phyloP scores from a whole-genome alignment of 2,797 vertebrate species.

The Sciaenops ocellatus region DNA sequence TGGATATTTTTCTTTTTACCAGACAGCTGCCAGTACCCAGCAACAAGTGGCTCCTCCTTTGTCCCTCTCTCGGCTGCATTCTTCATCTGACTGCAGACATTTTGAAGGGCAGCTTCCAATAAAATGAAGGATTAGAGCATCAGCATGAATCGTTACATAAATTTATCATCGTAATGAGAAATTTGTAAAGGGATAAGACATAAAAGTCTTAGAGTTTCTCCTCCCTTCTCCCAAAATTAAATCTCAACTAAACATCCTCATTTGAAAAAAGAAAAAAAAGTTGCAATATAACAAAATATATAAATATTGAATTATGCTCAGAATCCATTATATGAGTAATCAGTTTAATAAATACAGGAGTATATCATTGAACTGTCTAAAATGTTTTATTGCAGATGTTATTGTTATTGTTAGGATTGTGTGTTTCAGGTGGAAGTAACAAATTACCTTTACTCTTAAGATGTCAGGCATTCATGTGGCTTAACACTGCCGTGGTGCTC shows the following conservation, averaged over 20 bases:
- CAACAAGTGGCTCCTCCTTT: background rate
- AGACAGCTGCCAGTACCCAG: background rate
- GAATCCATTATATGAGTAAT: background rate
- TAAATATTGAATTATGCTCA: background rate
- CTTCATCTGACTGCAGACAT: background rate
- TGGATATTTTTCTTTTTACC: background rate
- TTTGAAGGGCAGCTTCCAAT: conserved; percentile 7
- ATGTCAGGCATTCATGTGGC: too few relatives aligned
- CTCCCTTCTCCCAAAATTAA: background rate
- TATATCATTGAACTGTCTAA: too few relatives aligned
- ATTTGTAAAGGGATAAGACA: conserved; percentile 9
- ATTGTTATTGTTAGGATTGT: too few relatives aligned
- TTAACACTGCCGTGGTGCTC: too few relatives aligned
- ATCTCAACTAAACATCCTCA: background rate
- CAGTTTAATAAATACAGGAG: background rate
- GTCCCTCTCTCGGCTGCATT: background rate
- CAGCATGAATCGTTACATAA: background rate
- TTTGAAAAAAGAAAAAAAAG: background rate
- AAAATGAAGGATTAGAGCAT: conserved; percentile 19
- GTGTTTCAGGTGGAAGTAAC: too few relatives aligned
- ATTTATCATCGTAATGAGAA: conserved; percentile 3
- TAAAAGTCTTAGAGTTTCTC: background rate
- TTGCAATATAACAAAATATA: background rate
- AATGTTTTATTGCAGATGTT: too few relatives aligned
- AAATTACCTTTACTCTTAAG: too few relatives aligned